These are phyloP conservation scores for Venturia canescens DNA, from an alignment of 1,140 invertebrate species.

Conservation along the genomic window DNA sequence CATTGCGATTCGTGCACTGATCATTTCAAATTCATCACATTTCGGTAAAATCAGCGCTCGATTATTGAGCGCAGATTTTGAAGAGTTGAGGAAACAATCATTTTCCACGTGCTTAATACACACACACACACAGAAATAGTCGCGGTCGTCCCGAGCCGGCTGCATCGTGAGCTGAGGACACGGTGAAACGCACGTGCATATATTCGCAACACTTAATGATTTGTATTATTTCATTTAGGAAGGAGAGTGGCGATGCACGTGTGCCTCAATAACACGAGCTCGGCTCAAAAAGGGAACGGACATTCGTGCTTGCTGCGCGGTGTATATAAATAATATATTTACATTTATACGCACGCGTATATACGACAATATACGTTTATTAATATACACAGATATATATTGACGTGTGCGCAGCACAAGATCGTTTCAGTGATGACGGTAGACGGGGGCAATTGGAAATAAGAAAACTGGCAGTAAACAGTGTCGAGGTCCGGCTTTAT, in stretches of 20 bases:
- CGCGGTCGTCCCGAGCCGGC: too few species aligned
- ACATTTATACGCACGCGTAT: too few species aligned
- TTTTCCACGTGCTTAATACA: too few species aligned
- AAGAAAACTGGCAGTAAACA: conserved; percentile 33
- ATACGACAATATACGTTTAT: background rate
- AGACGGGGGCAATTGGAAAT: conserved; percentile 24
- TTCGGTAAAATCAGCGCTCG: too few species aligned
- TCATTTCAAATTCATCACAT: too few species aligned
- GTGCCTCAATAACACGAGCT: background rate
- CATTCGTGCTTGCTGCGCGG: background rate
- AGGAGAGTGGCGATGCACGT: background rate
- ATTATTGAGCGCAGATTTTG: too few species aligned
- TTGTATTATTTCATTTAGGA: background rate
- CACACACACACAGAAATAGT: too few species aligned
- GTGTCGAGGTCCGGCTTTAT: conserved; percentile 34
- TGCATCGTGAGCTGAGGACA: too few species aligned
- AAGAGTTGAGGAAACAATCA: too few species aligned
- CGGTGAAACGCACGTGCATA: too few species aligned
- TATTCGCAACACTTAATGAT: background rate
- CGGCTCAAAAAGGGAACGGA: conserved; percentile 1
- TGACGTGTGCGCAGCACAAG: background rate
- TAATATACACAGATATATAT: background rate
- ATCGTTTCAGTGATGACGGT: background rate
- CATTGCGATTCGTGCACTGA: too few species aligned
- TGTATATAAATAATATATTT: too few species aligned